Evolutionary conservation across 2,888 invertebrate species (phyloP), one percentile per base, ranked within the genome.

Genomic region (Diarsia brunnea): DNA sequence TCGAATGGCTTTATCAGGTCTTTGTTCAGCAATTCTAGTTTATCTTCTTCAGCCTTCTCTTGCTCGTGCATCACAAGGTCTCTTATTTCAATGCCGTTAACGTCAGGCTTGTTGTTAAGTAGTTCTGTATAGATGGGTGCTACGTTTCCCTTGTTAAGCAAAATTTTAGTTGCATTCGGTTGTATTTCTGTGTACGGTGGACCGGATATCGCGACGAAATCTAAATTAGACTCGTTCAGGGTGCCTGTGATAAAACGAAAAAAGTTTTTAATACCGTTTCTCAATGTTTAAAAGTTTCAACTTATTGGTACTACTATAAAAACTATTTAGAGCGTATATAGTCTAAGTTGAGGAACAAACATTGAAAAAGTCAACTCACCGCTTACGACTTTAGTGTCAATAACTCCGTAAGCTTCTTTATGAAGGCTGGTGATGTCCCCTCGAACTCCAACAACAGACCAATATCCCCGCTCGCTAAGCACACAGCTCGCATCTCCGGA

Each of bases 1-100:
- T 97, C 97, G 93, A 98, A 99, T 0, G 98, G 97, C 72, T 93
- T 93, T 12, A 96, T 89, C 4, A 92, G 86, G 74, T 95, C 91
- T 88, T 91, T 94, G 79, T 95, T 95, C 21, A 93, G 90, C 70
- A 89, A 75, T 69, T 95, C 94, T 58, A 94, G 84, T 31, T 93
- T 91, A 77, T 95, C 94, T 73, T 94, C 93, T 70, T 92, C 92
- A 0, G 92, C 94, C 87, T 95, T 93, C 81, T 95, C 95, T 78
- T 92, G 92, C 73, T 94, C 93, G 2, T 95, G 95, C 65, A 93
- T 93, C 2, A 95, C 93, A 7, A 95, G 90, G 79, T 96, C 93
- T 77, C 94, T 89, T 75, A 96, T 94, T 87, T 96, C 94, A 2
- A 94, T 82, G 21, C 94, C 94, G 80, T 95, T 92, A 68, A 96